Conservation (phyloP, 2,113 vertebrate species). For the Terrapene triunguis region DNA sequence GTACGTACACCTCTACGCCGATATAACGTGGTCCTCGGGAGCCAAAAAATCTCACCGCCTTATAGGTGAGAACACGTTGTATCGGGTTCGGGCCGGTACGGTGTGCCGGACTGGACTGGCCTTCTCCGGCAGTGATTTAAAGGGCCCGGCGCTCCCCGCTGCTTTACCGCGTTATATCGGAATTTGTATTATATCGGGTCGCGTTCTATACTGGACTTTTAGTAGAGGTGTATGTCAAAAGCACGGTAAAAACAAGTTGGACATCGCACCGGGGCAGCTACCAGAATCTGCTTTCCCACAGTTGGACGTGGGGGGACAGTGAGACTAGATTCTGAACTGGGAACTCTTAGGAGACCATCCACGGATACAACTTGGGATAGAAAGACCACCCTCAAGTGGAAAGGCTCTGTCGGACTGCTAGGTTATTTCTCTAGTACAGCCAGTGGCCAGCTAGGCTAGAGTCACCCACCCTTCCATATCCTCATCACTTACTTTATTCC, state of each 20-base stretch:
- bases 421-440: neutral
- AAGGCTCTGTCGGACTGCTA: neutral
- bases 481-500: slow-evolving; percentile 90
- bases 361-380: neutral
- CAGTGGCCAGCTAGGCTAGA: neutral
- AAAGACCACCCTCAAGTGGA: neutral
- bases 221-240: neutral
- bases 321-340: neutral
- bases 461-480: fast-evolving
- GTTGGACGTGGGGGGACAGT: fast-evolving
- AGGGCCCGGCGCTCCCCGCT: no score
- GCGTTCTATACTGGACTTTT: no score
- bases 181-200: no score
- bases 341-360: neutral
- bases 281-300: neutral
- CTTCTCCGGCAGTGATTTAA: no score
- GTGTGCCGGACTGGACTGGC: no score
- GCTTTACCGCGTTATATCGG: no score
- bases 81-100: no score
- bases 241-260: fast-evolving
- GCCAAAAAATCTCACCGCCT: no score
- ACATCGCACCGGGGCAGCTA: neutral
- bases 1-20: no score
- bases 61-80: no score
- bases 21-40: no score